Evolutionary conservation across 2,888 invertebrate species (phyloP).

Genomic region (Graphium colonna): DNA sequence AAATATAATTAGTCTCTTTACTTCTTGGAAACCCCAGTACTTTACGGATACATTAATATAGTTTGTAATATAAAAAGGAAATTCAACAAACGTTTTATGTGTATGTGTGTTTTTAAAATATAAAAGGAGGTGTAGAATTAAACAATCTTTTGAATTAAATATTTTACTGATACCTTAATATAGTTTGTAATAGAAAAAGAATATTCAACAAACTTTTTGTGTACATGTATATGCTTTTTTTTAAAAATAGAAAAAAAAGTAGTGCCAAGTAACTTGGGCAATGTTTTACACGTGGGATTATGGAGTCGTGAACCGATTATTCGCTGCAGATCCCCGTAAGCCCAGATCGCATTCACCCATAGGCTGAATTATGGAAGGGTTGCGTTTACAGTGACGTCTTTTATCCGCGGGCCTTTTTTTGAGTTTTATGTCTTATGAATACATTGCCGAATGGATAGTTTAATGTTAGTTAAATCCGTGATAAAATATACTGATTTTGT

Average conservation of each 20-base stretch:
- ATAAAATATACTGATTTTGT: too few species aligned
- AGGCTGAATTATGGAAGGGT: constrained; percentile 27
- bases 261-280: constrained; percentile 49
- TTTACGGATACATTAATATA: background rate
- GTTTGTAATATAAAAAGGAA: too few species aligned
- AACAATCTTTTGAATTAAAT: too few species aligned
- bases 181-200: background rate
- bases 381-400: constrained; percentile 17
- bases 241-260: constrained; percentile 35
- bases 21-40: too few species aligned
- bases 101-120: background rate
- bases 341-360: constrained; percentile 52
- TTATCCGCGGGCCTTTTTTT: background rate
- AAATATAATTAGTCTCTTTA: too few species aligned
- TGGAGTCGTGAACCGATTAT: constrained; percentile 60
- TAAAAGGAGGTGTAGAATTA: constrained; percentile 40
- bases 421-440: background rate
- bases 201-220: background rate
- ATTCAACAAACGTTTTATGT: background rate
- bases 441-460: constrained; percentile 23
- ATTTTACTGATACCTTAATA: background rate
- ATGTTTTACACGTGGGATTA: constrained; percentile 68
- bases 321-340: constrained; percentile 59
- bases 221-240: too few species aligned
- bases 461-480: too few species aligned